phyloP scores from a whole-genome alignment of 2,888 invertebrate species.

The Drosophila nr. fundita region DNA sequence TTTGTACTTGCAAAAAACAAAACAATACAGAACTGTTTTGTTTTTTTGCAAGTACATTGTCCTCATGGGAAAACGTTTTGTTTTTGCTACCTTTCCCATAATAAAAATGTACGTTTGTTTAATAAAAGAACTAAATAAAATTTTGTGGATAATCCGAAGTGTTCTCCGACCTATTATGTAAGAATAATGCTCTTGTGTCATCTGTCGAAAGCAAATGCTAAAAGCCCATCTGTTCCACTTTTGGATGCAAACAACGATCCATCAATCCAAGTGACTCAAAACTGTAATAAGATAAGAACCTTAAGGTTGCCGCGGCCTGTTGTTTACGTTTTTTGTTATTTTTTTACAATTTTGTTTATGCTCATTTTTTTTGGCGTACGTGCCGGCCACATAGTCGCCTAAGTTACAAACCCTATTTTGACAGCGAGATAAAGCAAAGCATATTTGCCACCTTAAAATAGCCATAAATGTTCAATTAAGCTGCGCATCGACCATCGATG shows the following conservation, averaged over 20 bases:
- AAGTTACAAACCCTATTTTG: conserved; percentile 48
- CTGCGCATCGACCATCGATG: conserved; percentile 25
- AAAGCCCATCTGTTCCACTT: neutral
- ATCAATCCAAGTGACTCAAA: conserved; percentile 25
- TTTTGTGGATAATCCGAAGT: neutral
- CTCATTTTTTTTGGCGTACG: conserved; percentile 54
- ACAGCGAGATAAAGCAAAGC: conserved; percentile 37
- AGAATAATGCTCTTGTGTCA: conserved; percentile 13
- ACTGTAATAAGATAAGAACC: conserved; percentile 43
- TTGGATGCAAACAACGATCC: neutral
- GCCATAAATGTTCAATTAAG: conserved; percentile 39
- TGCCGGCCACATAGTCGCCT: conserved; percentile 59
- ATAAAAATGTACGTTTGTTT: neutral
- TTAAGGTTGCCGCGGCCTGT: conserved; percentile 19
- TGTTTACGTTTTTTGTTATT: conserved; percentile 31
- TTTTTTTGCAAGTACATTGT: too few relatives aligned
- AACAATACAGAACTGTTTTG: too few relatives aligned
- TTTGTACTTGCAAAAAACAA: too few relatives aligned
- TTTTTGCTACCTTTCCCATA: neutral
- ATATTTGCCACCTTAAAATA: conserved; percentile 42
- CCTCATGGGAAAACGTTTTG: neutral
- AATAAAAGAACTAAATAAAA: neutral
- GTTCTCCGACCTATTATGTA: neutral
- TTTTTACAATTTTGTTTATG: conserved; percentile 69
- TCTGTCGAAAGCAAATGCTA: conserved; percentile 11